Conservation (phyloP, 2,113 vertebrate genomes). For the Xenopus laevis region DNA sequence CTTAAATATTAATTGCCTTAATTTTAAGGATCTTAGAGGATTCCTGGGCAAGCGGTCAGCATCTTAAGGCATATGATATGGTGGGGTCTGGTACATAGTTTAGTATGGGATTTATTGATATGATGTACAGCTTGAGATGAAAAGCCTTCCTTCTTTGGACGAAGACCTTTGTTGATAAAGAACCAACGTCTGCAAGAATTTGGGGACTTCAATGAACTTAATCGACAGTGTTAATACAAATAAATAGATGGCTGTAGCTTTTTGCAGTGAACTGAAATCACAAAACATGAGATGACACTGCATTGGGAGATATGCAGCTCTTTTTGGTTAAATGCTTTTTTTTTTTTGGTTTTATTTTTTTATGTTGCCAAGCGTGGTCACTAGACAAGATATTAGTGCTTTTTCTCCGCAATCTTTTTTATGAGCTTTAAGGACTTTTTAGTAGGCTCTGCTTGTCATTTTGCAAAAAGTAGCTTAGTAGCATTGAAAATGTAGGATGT, state of each 20-base stretch:
- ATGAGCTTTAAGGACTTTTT: constrained; percentile 96
- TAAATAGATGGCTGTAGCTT: constrained; percentile 79
- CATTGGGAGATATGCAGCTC: constrained; percentile 82
- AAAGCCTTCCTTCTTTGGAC: constrained; percentile 91
- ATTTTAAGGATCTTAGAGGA: constrained; percentile 92
- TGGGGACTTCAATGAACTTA: constrained; percentile 85
- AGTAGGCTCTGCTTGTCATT: constrained; percentile 96
- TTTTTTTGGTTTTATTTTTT: constrained; percentile 66
- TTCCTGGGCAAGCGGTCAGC: constrained; percentile 77
- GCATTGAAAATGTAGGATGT: constrained; percentile 85
- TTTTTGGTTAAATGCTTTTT: constrained; percentile 72
- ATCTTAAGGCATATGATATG: constrained; percentile 72
- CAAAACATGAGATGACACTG: constrained; percentile 66
- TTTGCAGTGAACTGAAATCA: constrained; percentile 76
- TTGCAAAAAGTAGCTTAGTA: constrained; percentile 82
- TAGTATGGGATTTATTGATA: constrained; percentile 74
- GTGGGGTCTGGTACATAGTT: constrained; percentile 70
- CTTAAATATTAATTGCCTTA: constrained; percentile 99
- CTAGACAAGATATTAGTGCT: constrained; percentile 82
- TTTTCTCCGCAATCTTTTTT: constrained; percentile 97
- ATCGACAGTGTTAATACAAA: constrained; percentile 72
- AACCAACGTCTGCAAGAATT: constrained; percentile 78
- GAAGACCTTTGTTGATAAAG: constrained; percentile 80
- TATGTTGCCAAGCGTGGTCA: constrained; percentile 83
- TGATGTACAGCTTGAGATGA: constrained; percentile 92